Base-by-base conservation (phyloP, 2,113 vertebrate species). In the Oncorhynchus kisutch region DNA sequence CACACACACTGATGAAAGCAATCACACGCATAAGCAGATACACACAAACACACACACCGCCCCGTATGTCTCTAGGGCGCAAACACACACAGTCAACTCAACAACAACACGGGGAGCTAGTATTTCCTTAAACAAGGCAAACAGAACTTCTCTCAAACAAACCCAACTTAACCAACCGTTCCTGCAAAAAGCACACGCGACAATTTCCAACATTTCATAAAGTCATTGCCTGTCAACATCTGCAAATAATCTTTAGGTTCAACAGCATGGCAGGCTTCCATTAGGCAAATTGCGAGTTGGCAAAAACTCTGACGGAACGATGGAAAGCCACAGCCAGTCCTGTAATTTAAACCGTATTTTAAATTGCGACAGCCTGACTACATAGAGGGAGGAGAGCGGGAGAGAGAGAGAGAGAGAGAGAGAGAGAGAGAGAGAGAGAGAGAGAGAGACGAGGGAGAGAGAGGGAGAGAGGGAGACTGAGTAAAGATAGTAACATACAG, bases 321-420 rank as follows among this genome's bases (percentile, higher is more conserved):
- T 94, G 93, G 93, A 94, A 95, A 96, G 95, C 95, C 96, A 95
- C 94, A 96, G 95, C 93, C 93, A 95, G 95, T 91, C 94, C 95
- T 96, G 95, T 97, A 96, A 98, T 98, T 97, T 97, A 97, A 98
- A 96, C 95, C 96, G 95, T 95, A 95, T 96, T 96, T 96, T 96
- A 93, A 49, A 92, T 90, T 77, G 90, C 87, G 91, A 92, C 90
- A 91, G 89, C 84, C 86, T 29, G 89, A 84, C 91, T 90, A 90
- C 2, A 82, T 68, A 3, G 27, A 34, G 31, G 29, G 67, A 29
- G 27, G 67, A 82, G 27, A 84, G 78, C 81, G 29, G 6, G 70
- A 77, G 65, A 73, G 71, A 34, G 64, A 31, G 29, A 31, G 4
- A 29, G 3, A 4, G 29, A 29, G 29, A 31, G 29, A 31, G 29